Conservation (phyloP, 2,888 invertebrate genomes). For the Zygothrica quintamaculata region DNA sequence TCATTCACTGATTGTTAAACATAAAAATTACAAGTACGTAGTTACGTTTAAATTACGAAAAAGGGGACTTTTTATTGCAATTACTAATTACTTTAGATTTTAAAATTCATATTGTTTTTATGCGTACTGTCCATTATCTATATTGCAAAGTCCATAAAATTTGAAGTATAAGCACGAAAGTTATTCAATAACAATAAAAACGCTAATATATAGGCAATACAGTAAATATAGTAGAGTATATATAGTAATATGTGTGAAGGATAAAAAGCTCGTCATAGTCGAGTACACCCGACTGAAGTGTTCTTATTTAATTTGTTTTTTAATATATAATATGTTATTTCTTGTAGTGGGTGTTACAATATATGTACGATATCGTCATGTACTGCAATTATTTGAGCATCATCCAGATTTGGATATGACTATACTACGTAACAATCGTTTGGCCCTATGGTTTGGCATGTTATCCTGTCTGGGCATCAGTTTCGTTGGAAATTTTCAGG, state of each 20-base stretch:
- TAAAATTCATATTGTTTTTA: too few species aligned
- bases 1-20: slow-evolving; percentile 33
- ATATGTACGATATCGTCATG: slow-evolving; percentile 89
- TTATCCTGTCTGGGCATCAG: slow-evolving; percentile 88
- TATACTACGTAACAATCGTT: slow-evolving; percentile 86
- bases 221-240: too few species aligned
- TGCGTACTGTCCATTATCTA: too few species aligned
- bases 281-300: too few species aligned
- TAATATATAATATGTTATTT: slow-evolving; percentile 59
- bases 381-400: slow-evolving; percentile 85
- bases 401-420: slow-evolving; percentile 83
- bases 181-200: too few species aligned
- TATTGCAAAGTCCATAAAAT: too few species aligned
- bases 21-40: neutral
- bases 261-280: too few species aligned
- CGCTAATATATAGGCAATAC: too few species aligned
- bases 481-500: slow-evolving; percentile 90
- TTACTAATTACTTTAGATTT: too few species aligned
- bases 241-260: too few species aligned
- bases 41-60: neutral
- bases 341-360: slow-evolving; percentile 88
- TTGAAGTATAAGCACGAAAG: too few species aligned
- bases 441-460: slow-evolving; percentile 87
- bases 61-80: too few species aligned
- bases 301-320: neutral